phyloP scores from a whole-genome alignment of 2,113 vertebrate genomes.

The Sialia sialis region DNA sequence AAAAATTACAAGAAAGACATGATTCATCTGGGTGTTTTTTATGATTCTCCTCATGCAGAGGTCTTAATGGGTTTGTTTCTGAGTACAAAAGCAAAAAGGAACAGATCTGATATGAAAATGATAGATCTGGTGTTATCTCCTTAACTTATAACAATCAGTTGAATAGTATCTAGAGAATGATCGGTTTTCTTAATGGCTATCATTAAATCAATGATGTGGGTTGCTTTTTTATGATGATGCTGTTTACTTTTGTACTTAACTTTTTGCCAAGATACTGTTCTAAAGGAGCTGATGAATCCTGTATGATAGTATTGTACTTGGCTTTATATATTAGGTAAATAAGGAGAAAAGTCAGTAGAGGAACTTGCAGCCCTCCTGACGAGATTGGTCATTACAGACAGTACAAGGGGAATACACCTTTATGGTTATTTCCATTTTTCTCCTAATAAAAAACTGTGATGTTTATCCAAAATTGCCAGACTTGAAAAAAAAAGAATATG shows the following conservation, averaged over 20 bases:
- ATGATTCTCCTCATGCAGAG: background rate
- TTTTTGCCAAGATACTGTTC: background rate
- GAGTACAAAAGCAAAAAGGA: background rate
- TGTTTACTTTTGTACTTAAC: background rate
- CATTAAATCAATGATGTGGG: background rate
- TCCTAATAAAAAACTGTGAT: background rate
- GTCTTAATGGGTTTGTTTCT: background rate
- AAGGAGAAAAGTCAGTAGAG: background rate
- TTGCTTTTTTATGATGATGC: background rate
- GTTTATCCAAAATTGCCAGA: background rate
- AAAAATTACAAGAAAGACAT: background rate
- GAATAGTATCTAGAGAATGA: background rate
- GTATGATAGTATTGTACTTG: background rate
- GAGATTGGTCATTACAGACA: background rate
- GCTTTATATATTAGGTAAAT: background rate
- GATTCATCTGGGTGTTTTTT: background rate
- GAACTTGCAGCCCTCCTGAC: background rate
- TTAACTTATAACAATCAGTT: background rate
- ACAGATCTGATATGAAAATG: background rate
- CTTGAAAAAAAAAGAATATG: background rate
- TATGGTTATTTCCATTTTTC: background rate
- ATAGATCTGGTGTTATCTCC: background rate
- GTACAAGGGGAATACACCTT: background rate
- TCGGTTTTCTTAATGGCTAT: background rate
- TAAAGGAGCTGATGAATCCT: background rate